Base-by-base conservation (phyloP, 1,140 invertebrate genomes). In the Zaprionus kolodkinae region DNA sequence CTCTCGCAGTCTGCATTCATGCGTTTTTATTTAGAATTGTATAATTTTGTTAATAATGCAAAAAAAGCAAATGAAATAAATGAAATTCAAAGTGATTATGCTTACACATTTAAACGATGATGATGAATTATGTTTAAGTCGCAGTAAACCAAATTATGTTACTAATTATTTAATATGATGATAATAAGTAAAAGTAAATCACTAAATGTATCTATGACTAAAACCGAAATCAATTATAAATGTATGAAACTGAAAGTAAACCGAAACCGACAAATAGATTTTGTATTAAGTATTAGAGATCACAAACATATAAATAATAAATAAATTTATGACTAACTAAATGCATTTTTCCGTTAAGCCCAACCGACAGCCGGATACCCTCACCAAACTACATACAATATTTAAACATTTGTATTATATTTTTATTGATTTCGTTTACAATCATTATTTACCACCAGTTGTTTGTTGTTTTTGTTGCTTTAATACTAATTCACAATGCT, bases 401-500 rank as follows among this genome's bases (percentile, higher is more conserved):
- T 30, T 25, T 50, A 50, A 50, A 50, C 45, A 50, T 25, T 50
- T 25, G 45, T 25, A 50, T 50, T 50, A 50, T 50, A 50, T 50
- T 64, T 64, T 40, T 60, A 54, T 40, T 63, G 10, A 70, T 71
- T 64, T 71, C 38, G 72, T 80, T 79, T 85, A 88, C 80, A 83
- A 80, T 84, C 76, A 87, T 87, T 87, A 88, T 88, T 88, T 83
- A 80, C 85, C 74, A 72, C 59, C 84, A 72, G 75, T 80, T 88
- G 77, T 82, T 84, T 88, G 77, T 74, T 76, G 72, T 85, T 81
- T 79, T 77, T 69, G 64, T 85, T 62, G 71, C 52, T 83, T 87
- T 87, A 87, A 84, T 88, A 88, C 84, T 87, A 87, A 88, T 87
- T 87, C 84, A 87, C 84, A 87, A 88, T 87, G 78, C 84, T 88